phyloP scores from a whole-genome alignment of 1,140 invertebrate species.

The Drosophila sechellia region DNA sequence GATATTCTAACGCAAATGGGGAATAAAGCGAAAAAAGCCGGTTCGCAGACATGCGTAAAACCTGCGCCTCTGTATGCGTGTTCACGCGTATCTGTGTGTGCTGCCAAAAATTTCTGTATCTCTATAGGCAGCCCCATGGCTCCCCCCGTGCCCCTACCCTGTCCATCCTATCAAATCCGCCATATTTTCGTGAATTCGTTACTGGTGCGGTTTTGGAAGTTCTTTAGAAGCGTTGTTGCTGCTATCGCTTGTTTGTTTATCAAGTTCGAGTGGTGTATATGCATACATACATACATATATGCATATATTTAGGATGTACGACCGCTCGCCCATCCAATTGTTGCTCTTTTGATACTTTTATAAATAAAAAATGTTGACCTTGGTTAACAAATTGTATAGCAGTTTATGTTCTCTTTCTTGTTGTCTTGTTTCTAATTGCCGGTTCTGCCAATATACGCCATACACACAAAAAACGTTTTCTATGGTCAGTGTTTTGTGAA shows the following conservation, averaged over 20 bases:
- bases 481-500: neutral
- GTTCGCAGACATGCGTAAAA: constrained; percentile 75
- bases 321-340: constrained; percentile 4
- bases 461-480: neutral
- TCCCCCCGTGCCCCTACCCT: neutral
- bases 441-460: neutral
- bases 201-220: constrained; percentile 12
- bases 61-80: constrained; percentile 9
- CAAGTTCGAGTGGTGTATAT: constrained; percentile 24
- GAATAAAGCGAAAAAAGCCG: constrained; percentile 58
- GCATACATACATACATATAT: neutral
- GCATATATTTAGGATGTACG: neutral
- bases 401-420: constrained; percentile 28
- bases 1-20: constrained; percentile 54
- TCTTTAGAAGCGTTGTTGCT: constrained; percentile 20
- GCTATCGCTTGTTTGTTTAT: constrained; percentile 38
- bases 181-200: constrained; percentile 43
- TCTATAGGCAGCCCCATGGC: constrained; percentile 10
- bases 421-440: constrained; percentile 63
- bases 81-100: constrained; percentile 11
- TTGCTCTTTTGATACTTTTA: constrained; percentile 17
- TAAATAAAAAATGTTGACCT: constrained; percentile 63
- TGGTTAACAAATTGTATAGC: constrained; percentile 64
- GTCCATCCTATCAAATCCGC: constrained; percentile 33
- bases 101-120: constrained; percentile 44